These are phyloP conservation scores for Netta rufina DNA, from an alignment of 2,797 vertebrate genomes.

Conservation along the genomic window DNA sequence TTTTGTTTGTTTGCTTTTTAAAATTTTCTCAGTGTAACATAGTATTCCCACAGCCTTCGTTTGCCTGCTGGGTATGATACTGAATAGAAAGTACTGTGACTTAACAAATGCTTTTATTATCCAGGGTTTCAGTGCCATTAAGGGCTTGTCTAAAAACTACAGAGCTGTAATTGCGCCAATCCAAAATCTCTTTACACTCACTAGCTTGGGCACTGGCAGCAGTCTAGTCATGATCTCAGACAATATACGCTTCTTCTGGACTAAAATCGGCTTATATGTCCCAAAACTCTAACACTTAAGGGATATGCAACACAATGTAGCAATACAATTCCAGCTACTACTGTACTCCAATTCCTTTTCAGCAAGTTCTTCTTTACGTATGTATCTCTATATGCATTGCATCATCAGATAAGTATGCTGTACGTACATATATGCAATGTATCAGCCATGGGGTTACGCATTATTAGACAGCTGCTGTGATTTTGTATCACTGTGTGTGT, in stretches of 20 bases:
- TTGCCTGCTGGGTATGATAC: not conserved
- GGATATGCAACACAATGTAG: not conserved
- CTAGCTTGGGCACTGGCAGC: not conserved
- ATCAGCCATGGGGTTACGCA: not conserved
- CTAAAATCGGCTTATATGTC: slow-evolving; percentile 24
- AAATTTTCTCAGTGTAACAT: slow-evolving; percentile 28
- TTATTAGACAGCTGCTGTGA: not conserved
- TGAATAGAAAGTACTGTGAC: slow-evolving; percentile 23
- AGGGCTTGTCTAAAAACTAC: slow-evolving; percentile 19
- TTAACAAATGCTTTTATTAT: slow-evolving; percentile 56
- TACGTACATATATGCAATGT: not conserved
- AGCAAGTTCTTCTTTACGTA: not conserved
- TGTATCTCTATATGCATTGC: not conserved
- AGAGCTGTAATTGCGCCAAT: slow-evolving; percentile 22
- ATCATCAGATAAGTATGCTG: not conserved
- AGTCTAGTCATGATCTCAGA: not conserved
- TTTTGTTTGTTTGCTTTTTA: slow-evolving; percentile 55
- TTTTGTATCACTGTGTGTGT: not conserved
- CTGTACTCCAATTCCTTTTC: not conserved
- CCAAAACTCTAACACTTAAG: slow-evolving; percentile 11
- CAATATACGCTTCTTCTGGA: not conserved
- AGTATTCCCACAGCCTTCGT: slow-evolving; percentile 59
- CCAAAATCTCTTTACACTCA: slow-evolving; percentile 32
- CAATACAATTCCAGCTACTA: not conserved
- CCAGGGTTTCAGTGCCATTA: slow-evolving; percentile 42